Conservation (phyloP, 64 coral and sea anemone genomes). For the Orbicella faveolata region DNA sequence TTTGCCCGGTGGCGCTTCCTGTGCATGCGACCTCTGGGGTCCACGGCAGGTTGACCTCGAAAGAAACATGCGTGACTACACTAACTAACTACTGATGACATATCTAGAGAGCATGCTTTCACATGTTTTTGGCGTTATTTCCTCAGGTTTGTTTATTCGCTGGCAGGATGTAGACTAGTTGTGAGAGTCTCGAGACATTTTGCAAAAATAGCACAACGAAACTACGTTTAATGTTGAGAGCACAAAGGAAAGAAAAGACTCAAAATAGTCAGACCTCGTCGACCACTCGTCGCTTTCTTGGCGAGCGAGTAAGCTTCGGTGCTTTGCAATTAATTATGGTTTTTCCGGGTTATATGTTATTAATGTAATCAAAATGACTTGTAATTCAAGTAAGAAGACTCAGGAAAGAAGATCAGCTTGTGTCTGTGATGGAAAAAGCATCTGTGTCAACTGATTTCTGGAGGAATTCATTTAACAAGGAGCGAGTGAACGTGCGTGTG, state of each 20-base stretch:
- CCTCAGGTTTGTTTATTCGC: not conserved
- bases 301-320: not conserved
- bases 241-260: no score
- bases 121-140: not conserved
- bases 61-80: no score
- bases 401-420: not conserved
- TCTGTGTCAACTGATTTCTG: not conserved
- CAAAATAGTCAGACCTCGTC: not conserved
- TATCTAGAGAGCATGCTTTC: not conserved
- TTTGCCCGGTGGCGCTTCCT: no score
- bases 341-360: no score
- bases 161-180: not conserved
- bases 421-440: not conserved
- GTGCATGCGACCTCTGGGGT: no score
- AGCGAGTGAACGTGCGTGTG: not conserved
- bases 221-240: not conserved
- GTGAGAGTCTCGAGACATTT: not conserved
- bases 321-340: not conserved
- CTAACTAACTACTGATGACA: not conserved
- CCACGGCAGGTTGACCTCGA: no score
- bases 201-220: not conserved
- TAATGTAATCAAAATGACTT: not conserved
- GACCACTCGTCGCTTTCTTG: no score
- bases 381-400: not conserved
- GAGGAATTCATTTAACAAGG: constrained; percentile 28